phyloP scores from a whole-genome alignment of 2,888 invertebrate species.

The Neria commutata region DNA sequence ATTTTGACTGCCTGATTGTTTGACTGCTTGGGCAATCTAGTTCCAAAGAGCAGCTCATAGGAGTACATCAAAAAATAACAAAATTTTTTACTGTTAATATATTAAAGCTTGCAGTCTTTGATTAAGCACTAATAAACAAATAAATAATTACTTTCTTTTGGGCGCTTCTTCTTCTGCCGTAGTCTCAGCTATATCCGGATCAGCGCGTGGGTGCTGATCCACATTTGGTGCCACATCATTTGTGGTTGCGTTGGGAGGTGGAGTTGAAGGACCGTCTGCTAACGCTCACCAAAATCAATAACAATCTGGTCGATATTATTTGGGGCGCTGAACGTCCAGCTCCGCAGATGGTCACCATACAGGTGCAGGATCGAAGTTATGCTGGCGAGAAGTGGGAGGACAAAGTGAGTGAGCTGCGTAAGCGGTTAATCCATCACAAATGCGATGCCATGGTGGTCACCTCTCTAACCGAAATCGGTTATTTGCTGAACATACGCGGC shows the following conservation, averaged over 20 bases:
- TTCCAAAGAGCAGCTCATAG: too few relatives aligned
- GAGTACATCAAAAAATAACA: too few relatives aligned
- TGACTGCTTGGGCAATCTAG: too few relatives aligned
- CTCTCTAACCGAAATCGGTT: conserved; percentile 85
- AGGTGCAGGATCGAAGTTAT: conserved; percentile 67
- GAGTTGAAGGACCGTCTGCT: conserved; percentile 61
- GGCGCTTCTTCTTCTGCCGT: too few relatives aligned
- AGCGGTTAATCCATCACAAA: conserved; percentile 67
- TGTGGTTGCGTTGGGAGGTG: conserved; percentile 70
- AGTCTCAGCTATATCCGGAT: conserved; percentile 55
- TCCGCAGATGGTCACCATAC: conserved; percentile 64
- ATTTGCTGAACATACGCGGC: conserved; percentile 88
- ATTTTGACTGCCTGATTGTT: too few relatives aligned
- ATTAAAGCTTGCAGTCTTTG: too few relatives aligned
- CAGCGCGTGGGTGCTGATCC: conserved; percentile 78
- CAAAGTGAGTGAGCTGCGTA: conserved; percentile 74
- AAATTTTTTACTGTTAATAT: too few relatives aligned
- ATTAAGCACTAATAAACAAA: conserved; percentile 5
- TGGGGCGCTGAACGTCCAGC: conserved; percentile 74
- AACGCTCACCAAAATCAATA: conserved; percentile 53
- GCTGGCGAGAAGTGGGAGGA: conserved; percentile 74
- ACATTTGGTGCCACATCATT: conserved; percentile 70
- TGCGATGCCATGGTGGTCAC: conserved; percentile 84
- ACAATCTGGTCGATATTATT: conserved; percentile 77
- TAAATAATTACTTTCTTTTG: too few relatives aligned